These are phyloP conservation scores for Platyscapa corneri DNA, from an alignment of 1,140 invertebrate species.

Conservation along the genomic window DNA sequence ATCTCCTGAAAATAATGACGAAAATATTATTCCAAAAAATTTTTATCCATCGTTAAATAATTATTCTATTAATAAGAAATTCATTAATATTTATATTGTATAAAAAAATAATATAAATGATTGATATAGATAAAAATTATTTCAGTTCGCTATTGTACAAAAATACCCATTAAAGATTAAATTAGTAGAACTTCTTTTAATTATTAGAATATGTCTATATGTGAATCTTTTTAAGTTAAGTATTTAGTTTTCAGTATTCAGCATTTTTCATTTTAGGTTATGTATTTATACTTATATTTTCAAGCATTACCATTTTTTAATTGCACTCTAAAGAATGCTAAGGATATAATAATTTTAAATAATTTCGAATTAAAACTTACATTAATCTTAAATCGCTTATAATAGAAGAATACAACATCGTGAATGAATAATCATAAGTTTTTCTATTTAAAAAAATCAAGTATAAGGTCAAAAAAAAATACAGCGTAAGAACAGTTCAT, in stretches of 20 bases:
- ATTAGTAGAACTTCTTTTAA: not conserved
- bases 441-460: not conserved
- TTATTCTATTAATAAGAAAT: no score
- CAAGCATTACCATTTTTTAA: not conserved
- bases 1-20: constrained; percentile 61
- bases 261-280: not conserved
- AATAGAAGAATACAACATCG: no score
- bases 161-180: not conserved
- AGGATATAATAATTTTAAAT: not conserved
- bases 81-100: no score
- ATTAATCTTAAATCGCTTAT: no score
- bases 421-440: no score
- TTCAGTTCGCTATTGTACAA: not conserved
- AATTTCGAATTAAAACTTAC: not conserved
- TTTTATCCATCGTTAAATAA: not conserved
- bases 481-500: no score
- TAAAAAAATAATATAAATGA: not conserved
- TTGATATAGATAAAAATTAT: not conserved
- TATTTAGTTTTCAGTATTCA: not conserved
- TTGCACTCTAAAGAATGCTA: not conserved
- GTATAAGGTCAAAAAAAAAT: not conserved
- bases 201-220: not conserved
- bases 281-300: not conserved
- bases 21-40: not conserved
- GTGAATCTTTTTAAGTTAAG: not conserved